These are phyloP conservation scores for Thunnus albacares DNA, from an alignment of 2,797 vertebrate species.

Conservation along the genomic window DNA sequence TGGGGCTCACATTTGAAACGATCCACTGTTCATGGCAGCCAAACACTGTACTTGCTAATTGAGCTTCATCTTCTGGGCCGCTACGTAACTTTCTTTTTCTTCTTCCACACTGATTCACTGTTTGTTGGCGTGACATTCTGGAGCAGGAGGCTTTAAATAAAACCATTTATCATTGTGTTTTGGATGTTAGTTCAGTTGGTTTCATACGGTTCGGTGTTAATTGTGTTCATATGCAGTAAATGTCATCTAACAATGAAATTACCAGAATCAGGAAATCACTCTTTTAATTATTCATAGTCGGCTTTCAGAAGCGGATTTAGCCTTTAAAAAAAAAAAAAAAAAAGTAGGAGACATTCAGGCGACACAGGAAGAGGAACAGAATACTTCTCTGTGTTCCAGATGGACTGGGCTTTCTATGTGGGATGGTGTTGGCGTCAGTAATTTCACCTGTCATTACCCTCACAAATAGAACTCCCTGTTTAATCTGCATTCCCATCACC, in stretches of 20 bases:
- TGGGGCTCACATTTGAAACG: conserved; percentile 24
- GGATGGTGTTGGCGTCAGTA: conserved; percentile 39
- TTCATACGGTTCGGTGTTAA: conserved; percentile 41
- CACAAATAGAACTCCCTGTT: conserved; percentile 62
- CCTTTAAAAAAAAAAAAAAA: conserved; percentile 12
- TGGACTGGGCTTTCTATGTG: conserved; percentile 22
- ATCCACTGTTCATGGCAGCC: conserved; percentile 19
- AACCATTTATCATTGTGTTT: conserved; percentile 26
- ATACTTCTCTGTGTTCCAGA: conserved; percentile 25
- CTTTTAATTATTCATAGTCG: conserved; percentile 56
- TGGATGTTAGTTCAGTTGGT: background rate
- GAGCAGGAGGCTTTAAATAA: conserved; percentile 19
- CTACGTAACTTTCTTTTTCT: conserved; percentile 21
- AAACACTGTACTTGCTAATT: conserved; percentile 40
- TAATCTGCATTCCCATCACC: conserved; percentile 62
- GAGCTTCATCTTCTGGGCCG: background rate
- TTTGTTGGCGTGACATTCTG: conserved; percentile 28
- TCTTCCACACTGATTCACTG: conserved; percentile 22
- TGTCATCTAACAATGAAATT: conserved; percentile 43
- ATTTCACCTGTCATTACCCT: conserved; percentile 80
- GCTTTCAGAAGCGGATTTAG: conserved; percentile 17
- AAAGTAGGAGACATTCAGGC: conserved; percentile 4
- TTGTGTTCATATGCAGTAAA: conserved; percentile 43
- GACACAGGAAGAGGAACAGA: conserved; percentile 6
- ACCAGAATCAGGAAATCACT: background rate